Evolutionary conservation across 92 coral and sea anemone species (phyloP).

Genomic region (Epizoanthus stellaris): DNA sequence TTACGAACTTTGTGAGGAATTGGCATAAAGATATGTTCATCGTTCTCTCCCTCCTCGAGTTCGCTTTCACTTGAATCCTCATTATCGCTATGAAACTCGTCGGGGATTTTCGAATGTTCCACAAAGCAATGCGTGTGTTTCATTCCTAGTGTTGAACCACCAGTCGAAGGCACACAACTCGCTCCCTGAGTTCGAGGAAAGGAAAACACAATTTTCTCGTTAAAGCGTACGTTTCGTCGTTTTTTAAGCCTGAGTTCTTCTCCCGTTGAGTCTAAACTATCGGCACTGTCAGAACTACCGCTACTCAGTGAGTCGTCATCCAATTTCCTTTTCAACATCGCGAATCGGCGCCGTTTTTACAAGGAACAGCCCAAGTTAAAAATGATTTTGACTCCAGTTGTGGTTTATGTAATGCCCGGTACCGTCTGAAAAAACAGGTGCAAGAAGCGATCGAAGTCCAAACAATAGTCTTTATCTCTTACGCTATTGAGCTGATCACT

Average conservation of each 20-base stretch:
- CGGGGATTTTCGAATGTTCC: constrained; percentile 67
- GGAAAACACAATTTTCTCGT: constrained; percentile 86
- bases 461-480: constrained; percentile 45
- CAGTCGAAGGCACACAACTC: constrained; percentile 97
- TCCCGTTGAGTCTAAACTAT: constrained; percentile 75
- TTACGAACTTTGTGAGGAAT: constrained; percentile 91
- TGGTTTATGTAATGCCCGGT: constrained; percentile 41
- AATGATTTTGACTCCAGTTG: constrained; percentile 17
- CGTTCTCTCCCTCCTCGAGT: constrained; percentile 59
- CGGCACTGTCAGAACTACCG: constrained; percentile 76
- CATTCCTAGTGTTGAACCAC: constrained; percentile 97
- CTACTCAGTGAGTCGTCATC: constrained; percentile 82
- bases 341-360: background rate
- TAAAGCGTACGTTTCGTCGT: constrained; percentile 80
- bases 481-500: constrained; percentile 38
- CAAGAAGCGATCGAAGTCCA: constrained; percentile 3
- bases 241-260: constrained; percentile 67
- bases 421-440: constrained; percentile 37
- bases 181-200: constrained; percentile 97
- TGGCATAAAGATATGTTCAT: constrained; percentile 78
- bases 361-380: background rate
- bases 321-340: constrained; percentile 80
- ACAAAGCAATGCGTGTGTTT: constrained; percentile 85
- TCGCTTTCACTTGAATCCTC: constrained; percentile 67
- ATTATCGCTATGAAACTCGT: constrained; percentile 70